These are phyloP conservation scores for Brachionus angularis DNA, from an alignment of 1,140 invertebrate species.

Conservation along the genomic window DNA sequence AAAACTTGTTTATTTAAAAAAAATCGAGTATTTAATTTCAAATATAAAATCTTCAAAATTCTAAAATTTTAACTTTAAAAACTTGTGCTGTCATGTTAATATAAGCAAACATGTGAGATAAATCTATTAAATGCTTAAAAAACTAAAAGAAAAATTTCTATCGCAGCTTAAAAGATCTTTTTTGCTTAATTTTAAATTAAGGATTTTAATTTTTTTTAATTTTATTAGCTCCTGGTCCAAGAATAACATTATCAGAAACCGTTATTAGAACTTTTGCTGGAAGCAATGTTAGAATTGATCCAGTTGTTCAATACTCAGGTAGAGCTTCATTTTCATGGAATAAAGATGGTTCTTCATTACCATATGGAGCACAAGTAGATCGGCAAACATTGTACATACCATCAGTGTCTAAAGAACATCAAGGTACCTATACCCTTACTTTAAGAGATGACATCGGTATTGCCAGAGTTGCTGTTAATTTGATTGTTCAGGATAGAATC, in stretches of 20 bases:
- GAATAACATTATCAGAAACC: neutral
- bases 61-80: too few species aligned
- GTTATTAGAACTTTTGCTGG: neutral
- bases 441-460: slow-evolving; percentile 7
- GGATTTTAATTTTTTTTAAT: neutral
- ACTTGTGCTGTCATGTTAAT: too few species aligned
- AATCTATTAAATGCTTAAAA: too few species aligned
- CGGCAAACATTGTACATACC: slow-evolving; percentile 26
- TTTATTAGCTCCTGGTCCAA: slow-evolving; percentile 22
- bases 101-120: too few species aligned
- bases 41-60: too few species aligned
- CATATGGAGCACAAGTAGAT: slow-evolving; percentile 1
- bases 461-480: slow-evolving; percentile 5
- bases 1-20: neutral
- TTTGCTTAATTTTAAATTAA: too few species aligned
- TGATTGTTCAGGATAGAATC: slow-evolving; percentile 7
- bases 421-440: slow-evolving; percentile 23
- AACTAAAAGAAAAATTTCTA: too few species aligned
- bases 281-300: slow-evolving; percentile 10
- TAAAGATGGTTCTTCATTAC: slow-evolving; percentile 9
- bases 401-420: slow-evolving; percentile 5
- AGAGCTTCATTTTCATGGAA: slow-evolving; percentile 15
- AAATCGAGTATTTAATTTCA: neutral
- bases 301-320: slow-evolving; percentile 22
- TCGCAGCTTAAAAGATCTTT: too few species aligned